Percentiles rank a stretch among this genome's conserved stretches.
Conservation (phyloP, 2,797 vertebrate genomes). For the Florisuga fusca region DNA sequence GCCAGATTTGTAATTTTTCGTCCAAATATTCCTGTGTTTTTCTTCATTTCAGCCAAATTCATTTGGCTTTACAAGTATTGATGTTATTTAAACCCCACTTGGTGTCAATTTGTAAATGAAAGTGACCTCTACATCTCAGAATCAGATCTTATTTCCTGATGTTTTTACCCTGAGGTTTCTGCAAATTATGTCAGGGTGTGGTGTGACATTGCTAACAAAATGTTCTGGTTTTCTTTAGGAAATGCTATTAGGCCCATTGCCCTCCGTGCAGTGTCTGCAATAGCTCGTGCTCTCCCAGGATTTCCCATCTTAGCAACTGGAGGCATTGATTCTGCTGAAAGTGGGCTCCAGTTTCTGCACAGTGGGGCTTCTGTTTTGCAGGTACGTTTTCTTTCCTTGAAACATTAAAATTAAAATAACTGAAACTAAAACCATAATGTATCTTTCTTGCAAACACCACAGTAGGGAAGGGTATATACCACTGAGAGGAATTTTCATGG, state of each 20-base stretch:
- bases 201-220: not conserved
- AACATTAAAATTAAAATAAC: not conserved
- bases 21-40: not conserved
- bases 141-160: not conserved
- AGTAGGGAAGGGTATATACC: not conserved
- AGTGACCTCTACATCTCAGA: not conserved
- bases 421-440: not conserved
- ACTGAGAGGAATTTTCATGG: not conserved
- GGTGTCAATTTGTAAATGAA: not conserved
- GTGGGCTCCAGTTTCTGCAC: slow-evolving; percentile 92
- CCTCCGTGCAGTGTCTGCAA: slow-evolving; percentile 89
- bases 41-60: not conserved
- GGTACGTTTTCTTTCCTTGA: slow-evolving; percentile 74
- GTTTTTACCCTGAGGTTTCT: not conserved
- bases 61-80: not conserved
- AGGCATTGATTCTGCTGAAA: slow-evolving; percentile 94
- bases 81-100: not conserved
- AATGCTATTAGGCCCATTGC: slow-evolving; percentile 91
- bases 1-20: not conserved
- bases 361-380: slow-evolving; percentile 91
- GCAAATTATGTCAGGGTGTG: not conserved
- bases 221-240: slow-evolving; percentile 76
- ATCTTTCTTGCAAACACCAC: not conserved
- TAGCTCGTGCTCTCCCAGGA: slow-evolving; percentile 86
- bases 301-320: slow-evolving; percentile 93